Conservation (phyloP, 1,140 invertebrate genomes). For the Colletes latitarsis region DNA sequence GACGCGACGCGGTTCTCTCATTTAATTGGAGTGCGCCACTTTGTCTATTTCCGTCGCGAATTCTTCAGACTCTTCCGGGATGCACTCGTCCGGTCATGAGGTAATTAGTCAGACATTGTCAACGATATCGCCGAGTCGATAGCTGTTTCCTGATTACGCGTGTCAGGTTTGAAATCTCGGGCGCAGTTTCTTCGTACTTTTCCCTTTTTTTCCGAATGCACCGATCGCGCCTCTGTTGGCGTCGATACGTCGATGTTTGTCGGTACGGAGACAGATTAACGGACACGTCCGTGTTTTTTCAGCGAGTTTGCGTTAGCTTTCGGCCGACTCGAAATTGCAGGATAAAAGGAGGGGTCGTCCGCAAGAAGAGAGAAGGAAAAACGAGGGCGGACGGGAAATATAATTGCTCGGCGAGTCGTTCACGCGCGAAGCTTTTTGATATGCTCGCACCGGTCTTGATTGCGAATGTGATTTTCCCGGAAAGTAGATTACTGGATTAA, state of each 20-base stretch:
- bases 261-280: too few species aligned
- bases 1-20: slow-evolving; percentile 13
- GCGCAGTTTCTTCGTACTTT: background rate
- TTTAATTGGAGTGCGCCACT: slow-evolving; percentile 42
- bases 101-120: slow-evolving; percentile 47
- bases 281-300: background rate
- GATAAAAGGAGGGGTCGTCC: slow-evolving; percentile 3
- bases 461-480: slow-evolving; percentile 76
- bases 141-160: background rate
- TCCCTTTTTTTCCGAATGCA: background rate
- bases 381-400: slow-evolving; percentile 53
- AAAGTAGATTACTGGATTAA: slow-evolving; percentile 77
- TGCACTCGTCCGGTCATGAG: slow-evolving; percentile 22
- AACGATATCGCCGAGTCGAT: slow-evolving; percentile 28
- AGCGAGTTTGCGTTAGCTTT: slow-evolving; percentile 34
- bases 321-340: slow-evolving; percentile 46
- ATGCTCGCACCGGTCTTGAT: slow-evolving; percentile 69
- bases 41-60: slow-evolving; percentile 38
- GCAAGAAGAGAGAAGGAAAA: slow-evolving; percentile 30
- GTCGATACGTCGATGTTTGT: too few species aligned
- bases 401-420: slow-evolving; percentile 75
- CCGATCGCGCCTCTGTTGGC: background rate
- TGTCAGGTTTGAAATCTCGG: background rate
- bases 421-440: slow-evolving; percentile 75
- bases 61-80: slow-evolving; percentile 36